phyloP scores from a whole-genome alignment of 2,888 invertebrate genomes.

The Stenurella melanura region DNA sequence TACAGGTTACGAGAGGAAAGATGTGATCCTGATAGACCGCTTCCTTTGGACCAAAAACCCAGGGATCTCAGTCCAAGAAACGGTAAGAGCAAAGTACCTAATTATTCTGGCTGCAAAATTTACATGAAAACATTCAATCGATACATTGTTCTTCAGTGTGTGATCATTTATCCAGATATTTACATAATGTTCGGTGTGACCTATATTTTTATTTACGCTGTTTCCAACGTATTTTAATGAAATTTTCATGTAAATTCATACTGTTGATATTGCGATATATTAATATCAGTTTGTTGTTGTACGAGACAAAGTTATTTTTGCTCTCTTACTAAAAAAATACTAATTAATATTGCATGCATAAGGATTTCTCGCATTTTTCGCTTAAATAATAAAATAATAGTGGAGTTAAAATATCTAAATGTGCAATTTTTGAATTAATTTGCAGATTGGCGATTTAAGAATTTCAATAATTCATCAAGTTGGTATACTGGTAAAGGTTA shows the following conservation, averaged over 20 bases:
- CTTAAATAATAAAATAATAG: conserved; percentile 2
- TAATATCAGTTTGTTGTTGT: conserved; percentile 4
- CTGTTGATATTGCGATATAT: not conserved
- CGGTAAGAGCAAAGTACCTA: conserved; percentile 77
- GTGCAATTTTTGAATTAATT: conserved; percentile 35
- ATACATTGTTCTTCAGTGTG: not conserved
- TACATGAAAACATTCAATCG: conserved; percentile 2
- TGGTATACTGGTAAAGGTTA: conserved; percentile 47
- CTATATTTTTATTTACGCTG: not conserved
- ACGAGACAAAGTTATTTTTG: not conserved
- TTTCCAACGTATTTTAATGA: not conserved
- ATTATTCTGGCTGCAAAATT: not conserved
- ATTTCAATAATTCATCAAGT: conserved; percentile 43
- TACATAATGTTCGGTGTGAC: not conserved
- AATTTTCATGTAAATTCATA: not conserved
- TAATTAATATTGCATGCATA: conserved; percentile 23
- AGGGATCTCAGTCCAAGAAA: conserved; percentile 91
- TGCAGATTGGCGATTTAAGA: conserved; percentile 49
- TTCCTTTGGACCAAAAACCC: conserved; percentile 88
- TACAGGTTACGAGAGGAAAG: conserved; percentile 91
- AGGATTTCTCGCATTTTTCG: conserved; percentile 15
- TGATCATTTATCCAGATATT: not conserved
- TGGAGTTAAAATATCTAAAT: conserved; percentile 27
- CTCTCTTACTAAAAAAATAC: not conserved
- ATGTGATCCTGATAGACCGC: conserved; percentile 87